Evolutionary conservation across 2,113 vertebrate genomes (phyloP).

Genomic region (Hemichromis elongatus): DNA sequence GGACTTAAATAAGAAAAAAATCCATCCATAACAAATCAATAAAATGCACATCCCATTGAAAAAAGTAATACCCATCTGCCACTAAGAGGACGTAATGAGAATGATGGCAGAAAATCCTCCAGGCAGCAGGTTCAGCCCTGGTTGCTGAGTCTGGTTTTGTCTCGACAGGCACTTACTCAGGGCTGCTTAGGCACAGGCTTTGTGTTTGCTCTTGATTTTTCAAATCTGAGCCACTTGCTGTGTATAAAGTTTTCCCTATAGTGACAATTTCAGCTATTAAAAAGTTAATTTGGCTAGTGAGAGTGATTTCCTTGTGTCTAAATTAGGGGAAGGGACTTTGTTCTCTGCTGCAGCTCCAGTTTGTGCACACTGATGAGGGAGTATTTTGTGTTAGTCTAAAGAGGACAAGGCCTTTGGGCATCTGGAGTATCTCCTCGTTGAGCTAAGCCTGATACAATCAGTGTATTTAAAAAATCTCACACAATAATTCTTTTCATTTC

Average conservation of each 20-base stretch:
- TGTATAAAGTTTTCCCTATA: constrained; percentile 21
- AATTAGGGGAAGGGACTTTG: constrained; percentile 17
- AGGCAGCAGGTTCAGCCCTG: background rate
- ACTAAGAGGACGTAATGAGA: background rate
- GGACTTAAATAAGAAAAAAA: background rate
- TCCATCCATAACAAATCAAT: background rate
- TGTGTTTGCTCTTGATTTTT: constrained; percentile 17
- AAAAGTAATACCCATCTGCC: background rate
- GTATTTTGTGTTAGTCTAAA: constrained; percentile 1
- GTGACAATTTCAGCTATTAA: constrained; percentile 24
- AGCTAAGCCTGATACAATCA: constrained; percentile 13
- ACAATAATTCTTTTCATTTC: background rate
- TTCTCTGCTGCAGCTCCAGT: constrained; percentile 23
- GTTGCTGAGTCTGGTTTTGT: constrained; percentile 13
- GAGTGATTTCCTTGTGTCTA: constrained; percentile 8
- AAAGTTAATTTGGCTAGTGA: constrained; percentile 20
- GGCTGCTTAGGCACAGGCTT: constrained; percentile 7
- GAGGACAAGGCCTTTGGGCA: constrained; percentile 37
- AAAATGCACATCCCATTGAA: background rate
- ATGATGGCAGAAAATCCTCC: background rate
- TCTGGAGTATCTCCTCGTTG: background rate
- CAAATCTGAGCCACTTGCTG: constrained; percentile 4
- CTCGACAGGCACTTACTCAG: constrained; percentile 22
- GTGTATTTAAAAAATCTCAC: background rate
- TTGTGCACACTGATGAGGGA: constrained; percentile 8